Evolutionary conservation across 2,888 invertebrate genomes (phyloP).

Genomic region (Bedellia somnulentella): DNA sequence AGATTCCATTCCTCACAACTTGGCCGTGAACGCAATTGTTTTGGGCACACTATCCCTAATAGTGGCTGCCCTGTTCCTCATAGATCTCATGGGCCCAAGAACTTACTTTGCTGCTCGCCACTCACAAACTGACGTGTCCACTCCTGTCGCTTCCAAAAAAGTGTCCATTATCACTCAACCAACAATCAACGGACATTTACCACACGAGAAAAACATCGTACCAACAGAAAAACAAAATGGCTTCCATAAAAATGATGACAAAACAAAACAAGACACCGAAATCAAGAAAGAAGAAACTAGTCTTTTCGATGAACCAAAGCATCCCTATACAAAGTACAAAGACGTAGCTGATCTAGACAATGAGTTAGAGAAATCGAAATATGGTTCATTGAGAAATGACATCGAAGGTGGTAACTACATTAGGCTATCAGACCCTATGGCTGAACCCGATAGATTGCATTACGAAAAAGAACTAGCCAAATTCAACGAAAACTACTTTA

Average conservation of each 20-base stretch:
- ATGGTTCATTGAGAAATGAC: conserved; percentile 43
- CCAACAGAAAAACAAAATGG: conserved; percentile 8
- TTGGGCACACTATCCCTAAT: conserved; percentile 68
- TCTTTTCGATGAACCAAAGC: conserved; percentile 25
- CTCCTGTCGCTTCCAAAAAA: conserved; percentile 32
- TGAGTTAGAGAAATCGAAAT: conserved; percentile 36
- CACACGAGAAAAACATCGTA: conserved; percentile 17
- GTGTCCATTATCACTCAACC: conserved; percentile 23
- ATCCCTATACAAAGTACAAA: conserved; percentile 26
- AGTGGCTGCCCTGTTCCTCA: conserved; percentile 68
- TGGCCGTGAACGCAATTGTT: conserved; percentile 72
- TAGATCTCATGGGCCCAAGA: conserved; percentile 66
- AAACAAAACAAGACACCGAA: conserved; percentile 19
- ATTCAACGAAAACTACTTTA: conserved; percentile 45
- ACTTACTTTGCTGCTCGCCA: conserved; percentile 40
- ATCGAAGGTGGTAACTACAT: conserved; percentile 41
- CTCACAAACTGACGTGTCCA: conserved; percentile 32
- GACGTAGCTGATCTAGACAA: conserved; percentile 24
- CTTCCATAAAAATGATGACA: conserved; percentile 29
- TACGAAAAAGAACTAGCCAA: conserved; percentile 47
- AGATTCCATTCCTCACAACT: conserved; percentile 68
- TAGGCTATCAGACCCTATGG: conserved; percentile 36
- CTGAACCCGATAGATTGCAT: conserved; percentile 33
- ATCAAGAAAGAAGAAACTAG: conserved; percentile 22
- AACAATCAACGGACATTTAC: conserved; percentile 12